These are phyloP conservation scores for Sogatella furcifera DNA, from an alignment of 1,140 invertebrate genomes.

Conservation along the genomic window DNA sequence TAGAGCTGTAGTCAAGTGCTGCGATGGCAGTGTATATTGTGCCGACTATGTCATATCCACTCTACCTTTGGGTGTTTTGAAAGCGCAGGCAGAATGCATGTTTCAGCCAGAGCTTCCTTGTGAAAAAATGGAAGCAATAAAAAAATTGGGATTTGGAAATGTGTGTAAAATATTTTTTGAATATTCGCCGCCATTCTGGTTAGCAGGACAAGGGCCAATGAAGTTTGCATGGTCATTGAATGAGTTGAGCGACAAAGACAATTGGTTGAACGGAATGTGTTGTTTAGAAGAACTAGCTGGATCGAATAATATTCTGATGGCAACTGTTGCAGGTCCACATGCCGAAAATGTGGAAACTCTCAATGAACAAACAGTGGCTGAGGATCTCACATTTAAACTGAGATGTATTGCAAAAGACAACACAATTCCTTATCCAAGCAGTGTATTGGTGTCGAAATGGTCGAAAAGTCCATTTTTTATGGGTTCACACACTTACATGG, in stretches of 20 bases:
- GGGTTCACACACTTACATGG: constrained; percentile 61
- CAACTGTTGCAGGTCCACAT: constrained; percentile 57
- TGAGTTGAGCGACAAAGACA: constrained; percentile 41
- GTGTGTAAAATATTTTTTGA: constrained; percentile 76
- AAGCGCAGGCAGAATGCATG: constrained; percentile 37
- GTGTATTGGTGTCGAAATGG: constrained; percentile 56
- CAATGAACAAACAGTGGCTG: constrained; percentile 56
- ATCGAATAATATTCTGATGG: constrained; percentile 49
- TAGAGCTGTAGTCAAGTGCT: constrained; percentile 29
- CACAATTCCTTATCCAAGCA: constrained; percentile 52
- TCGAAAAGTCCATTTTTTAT: constrained; percentile 56
- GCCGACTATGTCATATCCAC: constrained; percentile 57
- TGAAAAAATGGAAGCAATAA: constrained; percentile 45
- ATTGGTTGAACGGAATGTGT: constrained; percentile 58
- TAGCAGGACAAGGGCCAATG: constrained; percentile 42
- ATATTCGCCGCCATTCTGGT: constrained; percentile 66
- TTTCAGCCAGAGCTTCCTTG: constrained; percentile 46
- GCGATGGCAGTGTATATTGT: constrained; percentile 41
- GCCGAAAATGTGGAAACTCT: constrained; percentile 68
- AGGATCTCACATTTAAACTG: constrained; percentile 51
- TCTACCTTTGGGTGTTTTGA: constrained; percentile 52
- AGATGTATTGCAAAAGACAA: constrained; percentile 55
- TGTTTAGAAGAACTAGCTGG: constrained; percentile 50
- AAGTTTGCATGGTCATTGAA: constrained; percentile 50
- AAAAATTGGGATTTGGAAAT: constrained; percentile 47